Evolutionary conservation across 30 jellyfish, hydroid and myxozoan species (phyloP).

Genomic region (Pseudorhiza aurosa): DNA sequence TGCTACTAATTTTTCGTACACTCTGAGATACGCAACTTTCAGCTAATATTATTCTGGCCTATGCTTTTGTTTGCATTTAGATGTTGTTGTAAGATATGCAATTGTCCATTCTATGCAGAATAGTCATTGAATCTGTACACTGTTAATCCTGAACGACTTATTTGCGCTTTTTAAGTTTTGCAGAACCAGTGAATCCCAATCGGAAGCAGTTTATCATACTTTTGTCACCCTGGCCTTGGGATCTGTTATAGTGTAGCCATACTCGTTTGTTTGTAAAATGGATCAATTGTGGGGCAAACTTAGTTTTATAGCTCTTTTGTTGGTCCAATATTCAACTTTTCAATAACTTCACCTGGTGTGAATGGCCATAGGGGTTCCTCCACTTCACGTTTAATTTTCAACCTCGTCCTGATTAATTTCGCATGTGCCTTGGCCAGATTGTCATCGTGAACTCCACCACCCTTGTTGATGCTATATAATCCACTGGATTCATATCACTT

Average conservation of each 20-base stretch:
- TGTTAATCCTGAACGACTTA: slow-evolving; percentile 51
- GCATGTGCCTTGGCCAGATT: slow-evolving; percentile 34
- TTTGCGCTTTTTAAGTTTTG: slow-evolving; percentile 18
- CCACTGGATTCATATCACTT: slow-evolving; percentile 56
- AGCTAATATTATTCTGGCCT: slow-evolving; percentile 58
- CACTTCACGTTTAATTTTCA: background rate
- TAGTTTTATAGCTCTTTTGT: slow-evolving; percentile 29
- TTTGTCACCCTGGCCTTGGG: slow-evolving; percentile 35
- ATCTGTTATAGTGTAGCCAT: background rate
- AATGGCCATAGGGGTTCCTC: slow-evolving; percentile 9
- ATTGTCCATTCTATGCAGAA: slow-evolving; percentile 44
- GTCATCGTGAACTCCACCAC: slow-evolving; percentile 54
- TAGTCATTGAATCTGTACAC: slow-evolving; percentile 25
- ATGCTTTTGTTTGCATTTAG: slow-evolving; percentile 43
- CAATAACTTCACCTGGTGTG: slow-evolving; percentile 35
- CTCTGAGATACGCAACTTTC: slow-evolving; percentile 6
- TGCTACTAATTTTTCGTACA: slow-evolving; percentile 40
- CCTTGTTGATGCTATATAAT: slow-evolving; percentile 60
- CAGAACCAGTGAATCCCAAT: slow-evolving; percentile 41
- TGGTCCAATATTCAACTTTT: slow-evolving; percentile 26
- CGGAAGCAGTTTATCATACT: slow-evolving; percentile 50
- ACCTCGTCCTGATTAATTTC: slow-evolving; percentile 3
- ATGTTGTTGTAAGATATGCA: slow-evolving; percentile 61
- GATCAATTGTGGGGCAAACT: slow-evolving; percentile 47
- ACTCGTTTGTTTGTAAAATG: slow-evolving; percentile 5